Evolutionary conservation across 2,113 vertebrate genomes (phyloP).

Genomic region (Martes martes): DNA sequence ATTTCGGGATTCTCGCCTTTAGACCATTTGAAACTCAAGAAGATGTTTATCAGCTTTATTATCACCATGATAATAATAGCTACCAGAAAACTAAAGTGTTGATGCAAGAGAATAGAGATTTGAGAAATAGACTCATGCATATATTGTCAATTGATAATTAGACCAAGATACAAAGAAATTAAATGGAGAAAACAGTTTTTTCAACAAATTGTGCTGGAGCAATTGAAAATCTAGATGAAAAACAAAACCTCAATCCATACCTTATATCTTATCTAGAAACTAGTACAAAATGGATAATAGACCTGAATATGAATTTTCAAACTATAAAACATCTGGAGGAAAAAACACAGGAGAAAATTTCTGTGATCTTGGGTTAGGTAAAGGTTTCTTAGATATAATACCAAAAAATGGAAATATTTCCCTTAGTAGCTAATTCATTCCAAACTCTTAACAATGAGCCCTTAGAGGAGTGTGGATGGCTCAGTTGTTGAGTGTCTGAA

Average conservation of each 20-base stretch:
- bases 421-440: not conserved
- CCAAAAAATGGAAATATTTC: not conserved
- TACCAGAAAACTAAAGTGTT: not conserved
- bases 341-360: not conserved
- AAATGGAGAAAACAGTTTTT: not conserved
- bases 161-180: not conserved
- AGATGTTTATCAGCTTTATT: not conserved
- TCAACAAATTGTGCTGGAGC: not conserved
- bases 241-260: not conserved
- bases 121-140: not conserved
- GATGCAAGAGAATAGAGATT: not conserved
- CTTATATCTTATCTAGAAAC: not conserved
- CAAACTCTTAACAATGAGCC: not conserved
- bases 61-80: not conserved
- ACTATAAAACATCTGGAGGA: not conserved
- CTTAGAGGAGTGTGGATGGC: too few species aligned
- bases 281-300: not conserved
- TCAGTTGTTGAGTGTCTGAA: too few species aligned
- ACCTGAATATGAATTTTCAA: not conserved
- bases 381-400: not conserved
- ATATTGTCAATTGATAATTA: not conserved
- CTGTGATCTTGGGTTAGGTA: not conserved
- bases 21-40: not conserved
- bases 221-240: not conserved
- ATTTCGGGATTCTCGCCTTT: not conserved